These are phyloP conservation scores for Cyanistes caeruleus DNA, from an alignment of 2,113 vertebrate genomes.

Conservation along the genomic window DNA sequence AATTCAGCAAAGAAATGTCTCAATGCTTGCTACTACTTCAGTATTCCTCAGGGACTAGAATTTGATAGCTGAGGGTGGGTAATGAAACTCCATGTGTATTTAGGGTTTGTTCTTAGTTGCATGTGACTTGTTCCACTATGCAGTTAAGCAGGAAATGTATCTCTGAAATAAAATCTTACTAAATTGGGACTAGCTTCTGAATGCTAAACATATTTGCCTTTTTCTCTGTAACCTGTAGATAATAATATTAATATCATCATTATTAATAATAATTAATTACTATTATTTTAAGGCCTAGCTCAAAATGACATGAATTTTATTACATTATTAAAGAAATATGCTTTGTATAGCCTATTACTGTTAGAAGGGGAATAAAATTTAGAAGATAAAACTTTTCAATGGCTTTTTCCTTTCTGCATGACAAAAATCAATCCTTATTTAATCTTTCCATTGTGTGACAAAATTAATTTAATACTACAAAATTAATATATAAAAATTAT, in stretches of 20 bases:
- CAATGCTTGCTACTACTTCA: slow-evolving; percentile 53
- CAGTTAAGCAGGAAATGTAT: slow-evolving; percentile 53
- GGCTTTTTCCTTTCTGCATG: background rate
- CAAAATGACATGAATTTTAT: background rate
- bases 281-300: background rate
- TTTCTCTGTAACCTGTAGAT: background rate
- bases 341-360: background rate
- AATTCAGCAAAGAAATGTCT: slow-evolving; percentile 60
- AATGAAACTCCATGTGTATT: slow-evolving; percentile 61
- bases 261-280: background rate
- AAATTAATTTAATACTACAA: background rate
- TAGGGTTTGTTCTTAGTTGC: slow-evolving; percentile 63
- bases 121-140: slow-evolving; percentile 41
- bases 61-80: slow-evolving; percentile 4
- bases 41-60: slow-evolving; percentile 26
- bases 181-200: slow-evolving; percentile 28
- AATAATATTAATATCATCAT: background rate
- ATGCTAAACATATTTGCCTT: slow-evolving; percentile 19
- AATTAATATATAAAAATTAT: background rate
- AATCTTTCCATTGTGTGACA: background rate
- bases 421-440: background rate
- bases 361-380: background rate
- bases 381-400: background rate
- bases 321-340: background rate
- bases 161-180: slow-evolving; percentile 52